Evolutionary conservation across 2,797 vertebrate genomes (phyloP), one percentile per base, ranked within the genome.

Genomic region (Leuciscus waleckii): DNA sequence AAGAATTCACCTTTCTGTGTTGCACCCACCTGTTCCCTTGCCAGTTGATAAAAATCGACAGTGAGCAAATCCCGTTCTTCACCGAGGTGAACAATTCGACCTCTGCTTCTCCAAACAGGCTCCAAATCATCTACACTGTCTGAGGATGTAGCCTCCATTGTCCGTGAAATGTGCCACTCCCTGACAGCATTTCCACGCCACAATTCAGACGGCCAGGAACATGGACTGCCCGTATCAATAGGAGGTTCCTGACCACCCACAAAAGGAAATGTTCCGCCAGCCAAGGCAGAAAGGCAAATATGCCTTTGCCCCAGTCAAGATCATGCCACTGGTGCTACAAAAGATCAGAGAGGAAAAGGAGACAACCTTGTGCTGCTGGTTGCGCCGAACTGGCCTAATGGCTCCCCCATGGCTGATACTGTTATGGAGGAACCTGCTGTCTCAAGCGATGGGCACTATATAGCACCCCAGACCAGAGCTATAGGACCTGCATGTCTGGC

Each of bases 11-110:
- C 49, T 19, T 51, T 17, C 49, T 19, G 16, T 51, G 49, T 51
- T 51, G 16, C 49, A 51, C 16, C 49, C 16, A 51, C 5, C 5
- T 51, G 49, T 51, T 51, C 49, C 49, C 49, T 51, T 51, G 9
- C 9, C 56, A 58, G 23, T n/a, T 58, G 23, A n/a, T n/a, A n/a
- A 58, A 4, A 35, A 35, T 35, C 35, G 35, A n/a, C 54, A 58
- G 21, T 0, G 8, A 23, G 8, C 21, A n/a, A 56, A 23, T 23
- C 8, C 2, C 0, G 1, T 23, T 56, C 8, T 23, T 9, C 8
- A 21, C 19, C 7, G 7, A 54, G 51, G 51, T 21, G 6, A 63
- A 63, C 26, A 16, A 63, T 14, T 29, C 2, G 1, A 67, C 8
- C 29, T 9, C 29, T 0, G 1, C 29, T 17, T 35, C 1, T 10